A percentile compares a stretch with the other conserved stretches of the same genome.
These are phyloP conservation scores for Lacerta agilis DNA, from an alignment of 2,797 vertebrate genomes.

Conservation along the genomic window DNA sequence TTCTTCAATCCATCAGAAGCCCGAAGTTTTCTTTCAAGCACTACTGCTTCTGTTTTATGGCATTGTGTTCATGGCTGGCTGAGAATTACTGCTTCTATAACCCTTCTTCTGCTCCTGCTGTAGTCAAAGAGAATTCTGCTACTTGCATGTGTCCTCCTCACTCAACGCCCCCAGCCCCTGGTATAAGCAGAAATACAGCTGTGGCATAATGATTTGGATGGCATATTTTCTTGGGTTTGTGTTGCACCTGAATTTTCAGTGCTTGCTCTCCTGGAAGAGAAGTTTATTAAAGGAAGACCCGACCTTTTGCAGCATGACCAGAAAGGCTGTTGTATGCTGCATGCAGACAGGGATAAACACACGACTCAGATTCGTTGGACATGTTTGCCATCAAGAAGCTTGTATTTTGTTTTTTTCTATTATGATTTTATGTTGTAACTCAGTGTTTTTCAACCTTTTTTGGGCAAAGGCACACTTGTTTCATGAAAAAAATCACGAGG, in stretches of 20 bases:
- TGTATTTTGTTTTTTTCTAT: not conserved
- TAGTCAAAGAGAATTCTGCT: not conserved
- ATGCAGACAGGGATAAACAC: not conserved
- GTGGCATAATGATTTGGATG: not conserved
- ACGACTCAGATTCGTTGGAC: not conserved
- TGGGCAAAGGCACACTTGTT: too few relatives aligned
- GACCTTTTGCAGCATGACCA: not conserved
- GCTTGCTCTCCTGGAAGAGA: not conserved
- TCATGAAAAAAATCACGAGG: too few relatives aligned
- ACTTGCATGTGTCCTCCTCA: not conserved
- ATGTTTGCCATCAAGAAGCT: not conserved
- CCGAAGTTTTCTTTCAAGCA: conserved; percentile 26
- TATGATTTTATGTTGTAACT: too few relatives aligned
- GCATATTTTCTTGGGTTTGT: not conserved
- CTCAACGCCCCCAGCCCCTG: too few relatives aligned
- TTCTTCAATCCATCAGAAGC: conserved; percentile 1
- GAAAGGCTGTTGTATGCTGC: not conserved
- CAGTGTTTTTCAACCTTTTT: too few relatives aligned
- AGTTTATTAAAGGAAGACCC: not conserved
- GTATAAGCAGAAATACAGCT: not conserved
- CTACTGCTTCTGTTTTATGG: conserved; percentile 7
- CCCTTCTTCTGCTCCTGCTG: not conserved
- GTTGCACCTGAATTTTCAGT: not conserved
- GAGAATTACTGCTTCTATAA: conserved; percentile 5
- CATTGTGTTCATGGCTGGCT: not conserved